Base-by-base conservation (phyloP, 2,888 invertebrate species). In the Microdon myrmicae region DNA sequence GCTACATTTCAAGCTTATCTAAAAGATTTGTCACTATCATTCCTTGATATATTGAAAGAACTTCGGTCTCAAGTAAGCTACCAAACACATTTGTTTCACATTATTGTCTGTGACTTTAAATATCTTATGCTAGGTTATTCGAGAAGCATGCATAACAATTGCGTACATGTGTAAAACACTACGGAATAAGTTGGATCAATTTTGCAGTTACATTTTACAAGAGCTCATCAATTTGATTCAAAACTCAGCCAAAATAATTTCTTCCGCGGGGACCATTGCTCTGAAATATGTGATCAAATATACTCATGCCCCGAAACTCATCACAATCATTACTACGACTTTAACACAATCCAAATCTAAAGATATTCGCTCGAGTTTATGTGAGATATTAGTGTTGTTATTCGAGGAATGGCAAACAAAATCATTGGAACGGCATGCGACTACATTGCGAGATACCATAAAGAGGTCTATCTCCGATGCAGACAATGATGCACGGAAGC, bases 241-340 rank as follows among this genome's bases (percentile, higher is more conserved):
- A 73, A 98, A 96, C 78, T 93, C 94, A 69, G 96, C 95, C 67
- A 98, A 97, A 86, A 92, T 94, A 67, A 92, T 97, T 78, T 90
- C 96, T 4, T 90, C 94, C 0, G 90, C 95, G 1, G 95, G 94
- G 38, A 85, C 87, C 2, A 87, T 95, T 47, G 89, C 93, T 68
- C 86, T 96, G 23, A 87, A 90, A 39, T 96, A 94, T 82, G 90
- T 97, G 41, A 89, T 97, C 51, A 86, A 87, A 75, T 85, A 91
- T 79, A 91, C 90, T 4, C 92, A 92, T 75, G 86, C 88, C 67
- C 86, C 89, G 43, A 86, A 94, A 28, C 82, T 94, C 26, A 83
- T 95, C 32, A 91, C 93, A 14, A 89, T 92, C 56, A 84, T 95
- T 14, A 86, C 88, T 6, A 85, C 85, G 56, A 88, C 88, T 71